Percentiles rank a stretch among this genome's conserved stretches.
These are phyloP conservation scores for Eumaeus atala DNA, from an alignment of 1,140 invertebrate genomes.

Conservation along the genomic window DNA sequence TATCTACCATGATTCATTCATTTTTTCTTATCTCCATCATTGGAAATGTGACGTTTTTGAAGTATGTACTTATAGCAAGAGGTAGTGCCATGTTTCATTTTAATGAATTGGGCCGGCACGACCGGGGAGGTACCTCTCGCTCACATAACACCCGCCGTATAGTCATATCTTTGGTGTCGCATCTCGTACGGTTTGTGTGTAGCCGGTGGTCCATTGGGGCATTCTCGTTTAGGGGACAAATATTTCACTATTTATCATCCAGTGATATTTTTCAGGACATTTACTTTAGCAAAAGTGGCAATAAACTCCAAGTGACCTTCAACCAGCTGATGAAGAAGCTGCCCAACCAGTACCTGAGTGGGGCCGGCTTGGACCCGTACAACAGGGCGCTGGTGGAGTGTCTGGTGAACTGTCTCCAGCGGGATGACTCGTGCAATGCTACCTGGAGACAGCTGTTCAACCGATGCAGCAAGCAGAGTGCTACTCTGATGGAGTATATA, in stretches of 20 bases:
- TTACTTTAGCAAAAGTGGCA: conserved; percentile 57
- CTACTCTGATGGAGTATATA: conserved; percentile 60
- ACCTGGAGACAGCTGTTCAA: conserved; percentile 64
- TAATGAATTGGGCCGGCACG: too few species aligned
- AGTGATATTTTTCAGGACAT: conserved; percentile 45
- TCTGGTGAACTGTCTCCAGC: conserved; percentile 46
- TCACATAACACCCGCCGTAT: too few species aligned
- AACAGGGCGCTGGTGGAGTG: conserved; percentile 48
- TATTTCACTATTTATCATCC: not conserved
- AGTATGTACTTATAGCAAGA: too few species aligned
- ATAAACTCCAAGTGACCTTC: conserved; percentile 65
- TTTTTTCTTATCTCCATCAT: too few species aligned
- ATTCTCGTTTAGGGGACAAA: too few species aligned
- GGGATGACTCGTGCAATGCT: conserved; percentile 59
- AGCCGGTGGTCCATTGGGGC: too few species aligned
- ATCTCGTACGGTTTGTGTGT: too few species aligned
- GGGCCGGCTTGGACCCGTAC: conserved; percentile 43
- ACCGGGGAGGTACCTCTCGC: too few species aligned
- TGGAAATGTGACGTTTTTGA: too few species aligned
- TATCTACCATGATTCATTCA: too few species aligned
- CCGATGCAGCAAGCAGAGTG: conserved; percentile 57
- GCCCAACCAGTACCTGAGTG: conserved; percentile 59
- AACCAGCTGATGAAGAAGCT: conserved; percentile 67
- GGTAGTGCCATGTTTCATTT: too few species aligned
- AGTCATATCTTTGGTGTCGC: too few species aligned